Evolutionary conservation across 2,888 invertebrate species (phyloP), one percentile per base, ranked within the genome.

Genomic region (Flexamia atlantica): DNA sequence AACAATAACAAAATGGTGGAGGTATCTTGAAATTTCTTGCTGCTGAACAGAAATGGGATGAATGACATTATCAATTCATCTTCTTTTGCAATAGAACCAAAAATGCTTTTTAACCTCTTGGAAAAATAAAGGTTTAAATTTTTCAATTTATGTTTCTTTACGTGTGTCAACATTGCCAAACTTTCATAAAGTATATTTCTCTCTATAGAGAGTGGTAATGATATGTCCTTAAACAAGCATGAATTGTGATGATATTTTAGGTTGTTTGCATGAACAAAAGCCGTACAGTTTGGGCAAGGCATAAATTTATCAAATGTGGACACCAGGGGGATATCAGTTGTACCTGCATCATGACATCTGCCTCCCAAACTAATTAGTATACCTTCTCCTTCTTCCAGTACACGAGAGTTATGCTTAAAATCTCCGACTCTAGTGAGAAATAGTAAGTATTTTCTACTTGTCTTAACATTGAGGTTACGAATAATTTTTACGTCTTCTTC

Each of bases 351-450:
- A 36, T 64, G 64, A 28, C 3, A 12, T 14, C 64, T 23, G 28
- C 23, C 25, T 20, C 64, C 28, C 25, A 64, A 64, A 64, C 23
- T 3, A 23, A 64, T 64, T 20, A 64, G 25, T 4, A 28, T 7
- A 64, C 28, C 64, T 23, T n/a, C 14, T 2, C 20, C 25, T n/a
- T n/a, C 28, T 3, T 64, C 28, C n/a, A 64, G 28, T 5, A 28
- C 23, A 7, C 28, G n/a, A 28, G 12, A 23, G 20, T 64, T 64
- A 14, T 28, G 28, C 28, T 64, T 23, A 64, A 64, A 64, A 64
- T 64, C 64, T n/a, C 64, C 64, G 23, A 64, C 64, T 28, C 64
- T 23, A 9, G 23, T 64, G 3, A 64, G 25, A 64, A 64, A 23
- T n/a, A 14, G 9, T 2, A 64, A 64, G 23, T 23, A 1, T 14